phyloP scores from a whole-genome alignment of 64 coral and sea anemone genomes.

The Anthopleura sola region DNA sequence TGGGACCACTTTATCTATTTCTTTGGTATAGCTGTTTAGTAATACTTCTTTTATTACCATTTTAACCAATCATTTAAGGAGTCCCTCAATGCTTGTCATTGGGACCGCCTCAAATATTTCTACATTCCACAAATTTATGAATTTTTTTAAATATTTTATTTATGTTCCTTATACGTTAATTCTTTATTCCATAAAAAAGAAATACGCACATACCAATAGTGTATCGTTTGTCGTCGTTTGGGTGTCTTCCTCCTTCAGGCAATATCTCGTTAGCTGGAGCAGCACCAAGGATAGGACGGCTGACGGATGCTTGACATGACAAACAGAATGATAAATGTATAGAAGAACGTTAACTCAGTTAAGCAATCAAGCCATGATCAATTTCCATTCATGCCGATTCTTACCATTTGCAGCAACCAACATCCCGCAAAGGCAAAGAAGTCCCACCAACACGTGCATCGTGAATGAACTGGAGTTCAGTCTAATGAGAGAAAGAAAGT shows the following conservation, averaged over 20 bases:
- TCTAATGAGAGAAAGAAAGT: not conserved
- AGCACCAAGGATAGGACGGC: not conserved
- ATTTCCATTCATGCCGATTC: not conserved
- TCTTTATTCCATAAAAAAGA: too few species aligned
- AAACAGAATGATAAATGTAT: not conserved
- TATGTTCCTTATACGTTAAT: too few species aligned
- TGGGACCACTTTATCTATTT: too few species aligned
- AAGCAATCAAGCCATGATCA: too few species aligned
- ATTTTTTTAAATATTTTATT: too few species aligned
- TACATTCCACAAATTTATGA: not conserved
- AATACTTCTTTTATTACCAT: not conserved
- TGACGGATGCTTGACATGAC: not conserved
- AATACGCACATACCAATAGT: conserved; percentile 40
- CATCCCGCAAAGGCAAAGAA: not conserved
- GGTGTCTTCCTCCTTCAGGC: conserved; percentile 49
- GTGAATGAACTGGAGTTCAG: not conserved
- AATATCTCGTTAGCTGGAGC: conserved; percentile 19
- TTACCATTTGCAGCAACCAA: conserved; percentile 7
- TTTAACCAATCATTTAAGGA: not conserved
- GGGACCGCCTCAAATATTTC: not conserved
- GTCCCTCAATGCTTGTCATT: not conserved
- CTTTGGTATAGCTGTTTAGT: not conserved
- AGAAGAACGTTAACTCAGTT: too few species aligned
- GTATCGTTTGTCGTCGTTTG: conserved; percentile 80
- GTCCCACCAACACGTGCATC: not conserved